Evolutionary conservation across 2,888 invertebrate species (phyloP).

Genomic region (Gandaritis pyraliata): DNA sequence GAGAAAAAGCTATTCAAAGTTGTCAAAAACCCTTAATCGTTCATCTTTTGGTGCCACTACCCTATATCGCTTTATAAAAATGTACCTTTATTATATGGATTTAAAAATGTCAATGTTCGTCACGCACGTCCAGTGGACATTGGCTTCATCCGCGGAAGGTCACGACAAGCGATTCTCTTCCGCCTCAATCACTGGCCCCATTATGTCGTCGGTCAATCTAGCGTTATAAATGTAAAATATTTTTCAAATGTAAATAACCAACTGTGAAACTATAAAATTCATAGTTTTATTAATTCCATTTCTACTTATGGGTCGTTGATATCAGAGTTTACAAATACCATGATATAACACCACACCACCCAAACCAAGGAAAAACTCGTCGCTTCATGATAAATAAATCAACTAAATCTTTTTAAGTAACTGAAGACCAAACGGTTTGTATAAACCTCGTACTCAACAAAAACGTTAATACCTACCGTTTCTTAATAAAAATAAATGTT

Average conservation of each 20-base stretch:
- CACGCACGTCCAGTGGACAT: neutral
- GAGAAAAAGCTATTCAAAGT: no score
- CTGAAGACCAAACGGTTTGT: conserved; percentile 20
- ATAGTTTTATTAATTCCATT: no score
- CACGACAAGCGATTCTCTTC: conserved; percentile 1
- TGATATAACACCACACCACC: no score
- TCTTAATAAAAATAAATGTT: conserved; percentile 26
- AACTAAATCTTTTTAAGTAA: conserved; percentile 7
- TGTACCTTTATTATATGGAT: neutral
- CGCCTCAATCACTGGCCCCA: neutral
- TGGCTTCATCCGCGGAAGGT: neutral
- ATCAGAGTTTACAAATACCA: no score
- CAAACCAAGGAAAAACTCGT: no score
- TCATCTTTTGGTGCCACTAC: no score
- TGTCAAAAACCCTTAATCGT: no score
- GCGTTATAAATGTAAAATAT: neutral
- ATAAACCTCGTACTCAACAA: conserved; percentile 21
- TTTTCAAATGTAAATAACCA: no score
- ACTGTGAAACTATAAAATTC: no score
- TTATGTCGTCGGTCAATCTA: neutral
- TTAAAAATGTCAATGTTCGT: neutral
- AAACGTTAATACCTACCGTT: conserved; percentile 18
- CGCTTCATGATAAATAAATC: neutral
- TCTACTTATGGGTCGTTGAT: no score
- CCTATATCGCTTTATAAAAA: no score